A percentile compares a stretch with the other conserved stretches of the same genome.
Conservation (phyloP, 2,888 invertebrate species). For the Acrobasis suavella region DNA sequence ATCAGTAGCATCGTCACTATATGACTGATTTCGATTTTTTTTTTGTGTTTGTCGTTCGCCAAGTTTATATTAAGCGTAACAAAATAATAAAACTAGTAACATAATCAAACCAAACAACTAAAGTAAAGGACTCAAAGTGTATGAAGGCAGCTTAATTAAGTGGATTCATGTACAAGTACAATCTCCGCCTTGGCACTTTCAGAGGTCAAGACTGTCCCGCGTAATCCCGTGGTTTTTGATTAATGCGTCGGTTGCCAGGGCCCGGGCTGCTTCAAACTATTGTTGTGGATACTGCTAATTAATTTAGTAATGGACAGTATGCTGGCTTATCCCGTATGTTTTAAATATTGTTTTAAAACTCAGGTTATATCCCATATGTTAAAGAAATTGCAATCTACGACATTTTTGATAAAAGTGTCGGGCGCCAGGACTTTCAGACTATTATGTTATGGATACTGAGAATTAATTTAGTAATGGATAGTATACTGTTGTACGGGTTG, state of each 20-base stretch:
- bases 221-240: conserved; percentile 30
- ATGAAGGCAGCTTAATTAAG: conserved; percentile 17
- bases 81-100: too few species aligned
- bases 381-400: too few species aligned
- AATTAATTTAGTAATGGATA: too few species aligned
- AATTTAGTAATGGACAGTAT: not conserved
- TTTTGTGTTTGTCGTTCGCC: not conserved
- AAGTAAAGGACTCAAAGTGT: not conserved
- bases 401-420: too few species aligned
- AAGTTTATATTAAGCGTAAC: too few species aligned
- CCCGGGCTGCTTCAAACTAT: conserved; percentile 2
- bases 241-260: conserved; percentile 21
- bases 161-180: conserved; percentile 8
- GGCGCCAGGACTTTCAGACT: too few species aligned
- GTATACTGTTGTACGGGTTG: too few species aligned
- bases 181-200: conserved; percentile 16
- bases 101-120: not conserved
- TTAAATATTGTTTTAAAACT: too few species aligned
- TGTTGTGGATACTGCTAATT: not conserved
- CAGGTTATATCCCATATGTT: too few species aligned
- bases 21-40: not conserved
- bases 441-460: conserved; percentile 1
- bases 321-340: not conserved
- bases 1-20: not conserved
- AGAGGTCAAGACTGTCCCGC: conserved; percentile 18